Base-by-base conservation (phyloP, 1,140 invertebrate species). In the Dreissena rostriformis region DNA sequence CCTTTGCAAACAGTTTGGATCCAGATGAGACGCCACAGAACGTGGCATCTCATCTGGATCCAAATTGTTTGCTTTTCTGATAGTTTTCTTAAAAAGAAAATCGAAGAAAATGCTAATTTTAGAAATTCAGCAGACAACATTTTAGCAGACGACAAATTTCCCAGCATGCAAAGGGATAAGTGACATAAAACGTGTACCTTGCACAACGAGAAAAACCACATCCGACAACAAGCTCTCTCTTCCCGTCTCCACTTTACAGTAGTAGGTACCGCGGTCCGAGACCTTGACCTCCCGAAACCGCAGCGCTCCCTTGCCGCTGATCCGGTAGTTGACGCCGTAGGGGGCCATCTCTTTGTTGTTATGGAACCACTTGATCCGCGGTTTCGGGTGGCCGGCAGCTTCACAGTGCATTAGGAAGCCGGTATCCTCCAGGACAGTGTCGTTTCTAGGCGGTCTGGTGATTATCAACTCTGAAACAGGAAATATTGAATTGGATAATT, bases 301-400 rank as follows among this genome's bases (percentile, higher is more conserved):
- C 19, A 88, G 73, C 8, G 82, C 78, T 24, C 82, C 76, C n/a
- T 66, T 75, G 49, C 66, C 70, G 22, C 80, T 66, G 52, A 88
- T 86, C 63, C 71, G 73, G 81, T 88, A 88, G 77, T 88, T 86
- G 0, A 51, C 14, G 0, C 85, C 86, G 1, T 28, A 29, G 24
- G 51, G 55, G 22, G 63, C 72, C 83, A 88, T 82, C 61, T 74
- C 63, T 29, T 70, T 28, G 24, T 65, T 76, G 57, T 88, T 80
- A 67, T 88, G 86, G 66, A 87, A 90, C 91, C 93, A 93, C 26
- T 87, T 90, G 29, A 94, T 91, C 14, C 89, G 57, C 15, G 91
- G 89, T 11, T 90, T 87, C 0, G 90, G 90, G 67, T 91, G 88
- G 19, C 92, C 92, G 19, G 88, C 87, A 0, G 92, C 92, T 51